Conservation (phyloP, 2,113 vertebrate genomes). For the Pollachius pollachius region DNA sequence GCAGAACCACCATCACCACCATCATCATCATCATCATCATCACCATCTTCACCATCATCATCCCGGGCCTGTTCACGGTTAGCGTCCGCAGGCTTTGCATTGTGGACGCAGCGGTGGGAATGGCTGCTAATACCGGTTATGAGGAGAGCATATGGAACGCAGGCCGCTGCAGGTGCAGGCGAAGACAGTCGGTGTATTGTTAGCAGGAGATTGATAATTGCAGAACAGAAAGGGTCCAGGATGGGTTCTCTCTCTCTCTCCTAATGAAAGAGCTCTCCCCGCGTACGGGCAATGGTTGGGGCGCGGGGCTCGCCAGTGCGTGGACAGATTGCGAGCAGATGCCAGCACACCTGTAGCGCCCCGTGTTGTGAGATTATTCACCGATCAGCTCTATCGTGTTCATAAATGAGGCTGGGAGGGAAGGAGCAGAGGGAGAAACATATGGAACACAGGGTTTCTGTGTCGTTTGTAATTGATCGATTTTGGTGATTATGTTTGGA, state of each 20-base stretch:
- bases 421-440: no score
- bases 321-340: slow-evolving; percentile 72
- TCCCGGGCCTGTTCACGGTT: slow-evolving; percentile 56
- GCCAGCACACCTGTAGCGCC: slow-evolving; percentile 67
- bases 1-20: slow-evolving; percentile 11
- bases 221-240: slow-evolving; percentile 40
- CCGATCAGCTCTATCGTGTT: background rate
- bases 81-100: slow-evolving; percentile 41
- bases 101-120: slow-evolving; percentile 51
- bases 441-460: no score
- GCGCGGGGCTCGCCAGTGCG: slow-evolving; percentile 23
- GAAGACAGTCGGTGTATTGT: slow-evolving; percentile 61
- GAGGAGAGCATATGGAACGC: slow-evolving; percentile 56
- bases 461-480: no score
- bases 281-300: slow-evolving; percentile 48
- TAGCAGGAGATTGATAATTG: slow-evolving; percentile 71
- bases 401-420: background rate
- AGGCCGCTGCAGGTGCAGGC: slow-evolving; percentile 47
- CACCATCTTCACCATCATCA: slow-evolving; percentile 37
- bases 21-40: no score
- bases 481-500: no score
- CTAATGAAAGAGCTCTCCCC: slow-evolving; percentile 37
- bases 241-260: slow-evolving; percentile 27
- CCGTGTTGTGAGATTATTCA: slow-evolving; percentile 39
- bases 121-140: slow-evolving; percentile 46